Conservation (phyloP, 2,888 invertebrate genomes). For the Antheraea assamensis region DNA sequence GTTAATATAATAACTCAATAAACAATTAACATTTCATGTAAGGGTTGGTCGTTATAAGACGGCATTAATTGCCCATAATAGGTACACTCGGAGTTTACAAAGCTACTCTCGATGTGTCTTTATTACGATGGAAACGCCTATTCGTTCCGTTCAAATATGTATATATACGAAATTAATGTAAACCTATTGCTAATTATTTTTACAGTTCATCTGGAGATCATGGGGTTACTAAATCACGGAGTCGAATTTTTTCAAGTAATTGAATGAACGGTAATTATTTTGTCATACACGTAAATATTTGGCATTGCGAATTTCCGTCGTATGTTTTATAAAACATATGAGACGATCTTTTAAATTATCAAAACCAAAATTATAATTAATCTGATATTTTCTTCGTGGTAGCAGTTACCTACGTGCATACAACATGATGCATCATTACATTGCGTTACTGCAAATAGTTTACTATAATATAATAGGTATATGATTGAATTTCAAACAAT, state of each 20-base stretch:
- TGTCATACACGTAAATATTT: slow-evolving; percentile 10
- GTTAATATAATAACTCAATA: too few species aligned
- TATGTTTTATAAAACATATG: background rate
- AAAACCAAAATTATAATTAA: background rate
- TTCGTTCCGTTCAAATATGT: background rate
- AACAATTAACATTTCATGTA: too few species aligned
- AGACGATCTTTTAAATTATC: background rate
- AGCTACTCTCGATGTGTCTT: background rate
- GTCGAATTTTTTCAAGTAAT: slow-evolving; percentile 17
- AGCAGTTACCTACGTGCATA: too few species aligned
- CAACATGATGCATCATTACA: background rate
- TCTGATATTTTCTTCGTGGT: background rate
- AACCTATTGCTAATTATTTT: slow-evolving; percentile 17
- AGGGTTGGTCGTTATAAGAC: too few species aligned
- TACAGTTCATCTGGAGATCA: slow-evolving; percentile 19
- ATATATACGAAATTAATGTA: background rate
- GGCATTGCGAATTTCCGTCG: slow-evolving; percentile 22
- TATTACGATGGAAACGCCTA: background rate
- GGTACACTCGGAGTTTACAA: background rate
- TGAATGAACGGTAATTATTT: slow-evolving; percentile 22
- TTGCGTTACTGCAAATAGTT: too few species aligned
- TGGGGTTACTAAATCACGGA: slow-evolving; percentile 15
- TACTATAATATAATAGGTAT: too few species aligned
- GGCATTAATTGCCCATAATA: too few species aligned
- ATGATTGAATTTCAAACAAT: background rate